phyloP scores from a whole-genome alignment of 1,140 invertebrate genomes.

The Trachelipus rathkii region DNA sequence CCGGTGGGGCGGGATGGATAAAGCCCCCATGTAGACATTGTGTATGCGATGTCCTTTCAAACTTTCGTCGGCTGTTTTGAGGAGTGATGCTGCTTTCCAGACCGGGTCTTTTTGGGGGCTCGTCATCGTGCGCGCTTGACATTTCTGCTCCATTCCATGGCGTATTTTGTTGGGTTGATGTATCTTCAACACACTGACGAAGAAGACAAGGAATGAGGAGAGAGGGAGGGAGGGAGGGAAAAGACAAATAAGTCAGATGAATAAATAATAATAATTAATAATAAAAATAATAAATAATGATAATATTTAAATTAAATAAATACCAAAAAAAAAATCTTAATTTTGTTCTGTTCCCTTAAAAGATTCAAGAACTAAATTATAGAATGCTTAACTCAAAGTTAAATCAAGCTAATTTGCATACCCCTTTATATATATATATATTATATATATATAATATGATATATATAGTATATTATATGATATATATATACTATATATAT shows the following conservation, averaged over 20 bases:
- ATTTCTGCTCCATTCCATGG: slow-evolving; percentile 34
- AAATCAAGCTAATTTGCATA: too few relatives aligned
- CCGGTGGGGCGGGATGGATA: slow-evolving; percentile 59
- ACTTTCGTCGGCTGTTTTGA: slow-evolving; percentile 40
- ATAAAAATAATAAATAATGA: too few relatives aligned
- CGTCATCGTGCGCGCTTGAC: slow-evolving; percentile 48
- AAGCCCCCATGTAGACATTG: slow-evolving; percentile 82
- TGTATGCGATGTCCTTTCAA: slow-evolving; percentile 73
- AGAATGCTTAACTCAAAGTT: too few relatives aligned
- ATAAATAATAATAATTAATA: neutral
- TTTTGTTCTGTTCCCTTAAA: too few relatives aligned
- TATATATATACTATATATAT: too few relatives aligned
- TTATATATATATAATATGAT: too few relatives aligned
- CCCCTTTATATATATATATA: too few relatives aligned
- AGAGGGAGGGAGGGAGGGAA: neutral
- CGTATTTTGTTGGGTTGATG: neutral
- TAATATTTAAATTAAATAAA: too few relatives aligned
- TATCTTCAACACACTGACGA: neutral
- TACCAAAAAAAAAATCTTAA: too few relatives aligned
- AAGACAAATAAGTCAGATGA: neutral
- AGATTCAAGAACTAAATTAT: too few relatives aligned
- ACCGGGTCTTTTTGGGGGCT: slow-evolving; percentile 74
- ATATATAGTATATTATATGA: too few relatives aligned
- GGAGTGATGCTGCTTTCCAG: slow-evolving; percentile 63
- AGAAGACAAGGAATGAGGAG: neutral